A percentile compares a stretch with the other conserved stretches of the same genome.
Evolutionary conservation across 1,140 invertebrate genomes (phyloP).

Genomic region (Drosophila trapezifrons): DNA sequence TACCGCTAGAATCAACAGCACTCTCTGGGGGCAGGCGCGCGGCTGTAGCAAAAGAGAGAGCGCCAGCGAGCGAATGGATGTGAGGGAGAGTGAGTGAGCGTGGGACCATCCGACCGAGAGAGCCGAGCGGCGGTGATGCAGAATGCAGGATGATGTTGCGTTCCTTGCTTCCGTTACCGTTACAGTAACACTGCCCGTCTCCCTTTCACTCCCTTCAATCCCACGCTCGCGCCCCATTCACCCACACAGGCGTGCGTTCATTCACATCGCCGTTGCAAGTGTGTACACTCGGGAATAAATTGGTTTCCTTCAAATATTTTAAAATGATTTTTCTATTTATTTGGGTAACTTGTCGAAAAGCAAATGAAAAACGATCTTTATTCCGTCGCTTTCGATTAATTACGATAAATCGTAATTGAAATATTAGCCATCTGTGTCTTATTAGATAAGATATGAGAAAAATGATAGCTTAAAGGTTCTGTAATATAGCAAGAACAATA

Average conservation of each 20-base stretch:
- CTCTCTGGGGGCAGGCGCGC: conserved; percentile 61
- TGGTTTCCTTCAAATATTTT: too few relatives aligned
- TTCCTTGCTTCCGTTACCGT: conserved; percentile 56
- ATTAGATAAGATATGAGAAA: too few relatives aligned
- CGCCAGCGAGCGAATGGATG: conserved; percentile 5
- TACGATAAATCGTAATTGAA: too few relatives aligned
- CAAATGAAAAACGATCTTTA: too few relatives aligned
- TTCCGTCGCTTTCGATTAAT: too few relatives aligned
- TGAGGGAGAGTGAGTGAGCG: conserved; percentile 24
- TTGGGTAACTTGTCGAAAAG: too few relatives aligned
- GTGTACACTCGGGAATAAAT: conserved; percentile 19
- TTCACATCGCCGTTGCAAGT: conserved; percentile 34
- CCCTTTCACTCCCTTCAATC: neutral
- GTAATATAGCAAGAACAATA: too few relatives aligned
- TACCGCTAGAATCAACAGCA: conserved; percentile 50
- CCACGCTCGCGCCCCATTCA: conserved; percentile 3
- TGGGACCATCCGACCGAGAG: conserved; percentile 8
- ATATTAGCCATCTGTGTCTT: too few relatives aligned
- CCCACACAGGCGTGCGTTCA: conserved; percentile 33
- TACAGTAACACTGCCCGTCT: conserved; percentile 38
- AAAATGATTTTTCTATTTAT: too few relatives aligned
- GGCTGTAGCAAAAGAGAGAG: conserved; percentile 30
- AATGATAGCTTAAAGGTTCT: too few relatives aligned
- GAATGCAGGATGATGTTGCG: conserved; percentile 49
- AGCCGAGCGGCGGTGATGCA: conserved; percentile 34